These are phyloP conservation scores for Pangasius macronema DNA, from an alignment of 2,797 vertebrate species.

Conservation along the genomic window DNA sequence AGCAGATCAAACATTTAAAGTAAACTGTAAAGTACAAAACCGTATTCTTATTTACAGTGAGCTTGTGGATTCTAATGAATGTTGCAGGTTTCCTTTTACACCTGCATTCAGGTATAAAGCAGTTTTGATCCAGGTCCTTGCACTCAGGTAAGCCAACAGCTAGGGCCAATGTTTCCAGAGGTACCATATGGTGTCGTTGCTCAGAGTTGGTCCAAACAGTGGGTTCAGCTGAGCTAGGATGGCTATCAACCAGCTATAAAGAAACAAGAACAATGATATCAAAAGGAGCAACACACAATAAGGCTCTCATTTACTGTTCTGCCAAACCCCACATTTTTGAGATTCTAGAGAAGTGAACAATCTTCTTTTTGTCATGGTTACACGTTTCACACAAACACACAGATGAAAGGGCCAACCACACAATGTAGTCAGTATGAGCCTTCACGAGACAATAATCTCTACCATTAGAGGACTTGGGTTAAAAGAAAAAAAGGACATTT, in stretches of 20 bases:
- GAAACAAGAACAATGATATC: constrained; percentile 34
- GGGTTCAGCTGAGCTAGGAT: constrained; percentile 82
- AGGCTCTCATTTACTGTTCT: constrained; percentile 33
- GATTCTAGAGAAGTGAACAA: constrained; percentile 41
- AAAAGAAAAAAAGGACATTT: background rate
- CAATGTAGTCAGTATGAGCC: constrained; percentile 20
- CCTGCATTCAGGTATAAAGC: background rate
- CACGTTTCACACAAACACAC: constrained; percentile 40
- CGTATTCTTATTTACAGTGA: background rate
- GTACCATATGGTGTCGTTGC: constrained; percentile 79
- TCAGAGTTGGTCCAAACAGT: constrained; percentile 79
- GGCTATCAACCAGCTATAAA: constrained; percentile 80
- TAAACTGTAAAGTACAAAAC: background rate
- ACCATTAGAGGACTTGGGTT: background rate
- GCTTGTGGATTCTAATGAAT: background rate
- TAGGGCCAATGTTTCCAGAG: constrained; percentile 76
- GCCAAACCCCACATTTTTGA: constrained; percentile 43
- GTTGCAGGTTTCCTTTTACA: background rate
- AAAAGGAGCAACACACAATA: constrained; percentile 40
- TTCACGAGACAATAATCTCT: constrained; percentile 26
- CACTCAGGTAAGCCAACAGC: constrained; percentile 36
- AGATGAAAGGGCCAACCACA: constrained; percentile 37
- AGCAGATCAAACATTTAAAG: background rate
- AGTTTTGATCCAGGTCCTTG: constrained; percentile 3
- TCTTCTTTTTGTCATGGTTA: constrained; percentile 44